These are phyloP conservation scores for Drosophila oshimai DNA, from an alignment of 1,140 invertebrate species.

Conservation along the genomic window DNA sequence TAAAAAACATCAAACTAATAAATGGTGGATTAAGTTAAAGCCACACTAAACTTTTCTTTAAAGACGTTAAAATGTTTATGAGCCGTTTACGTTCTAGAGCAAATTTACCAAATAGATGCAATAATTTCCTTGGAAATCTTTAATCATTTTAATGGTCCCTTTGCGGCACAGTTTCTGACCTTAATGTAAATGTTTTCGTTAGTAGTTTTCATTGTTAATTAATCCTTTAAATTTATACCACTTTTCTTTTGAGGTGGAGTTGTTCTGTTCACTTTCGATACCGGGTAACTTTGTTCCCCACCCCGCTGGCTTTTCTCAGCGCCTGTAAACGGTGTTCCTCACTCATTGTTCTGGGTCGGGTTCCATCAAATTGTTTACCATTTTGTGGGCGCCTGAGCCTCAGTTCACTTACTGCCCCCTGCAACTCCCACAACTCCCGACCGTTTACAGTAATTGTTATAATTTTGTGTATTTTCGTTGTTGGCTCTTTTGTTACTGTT, in stretches of 20 bases:
- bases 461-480: slow-evolving; percentile 64
- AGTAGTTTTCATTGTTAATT: not conserved
- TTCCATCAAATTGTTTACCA: slow-evolving; percentile 35
- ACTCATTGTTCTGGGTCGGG: slow-evolving; percentile 32
- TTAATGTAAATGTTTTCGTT: not conserved
- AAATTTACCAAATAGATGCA: not conserved
- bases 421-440: slow-evolving; percentile 10
- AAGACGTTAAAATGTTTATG: not conserved
- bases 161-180: not conserved
- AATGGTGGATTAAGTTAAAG: not conserved
- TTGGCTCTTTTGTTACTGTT: slow-evolving; percentile 25
- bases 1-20: not conserved
- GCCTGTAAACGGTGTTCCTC: slow-evolving; percentile 6
- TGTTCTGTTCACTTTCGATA: slow-evolving; percentile 19
- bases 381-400: slow-evolving; percentile 39
- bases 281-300: slow-evolving; percentile 14
- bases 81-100: not conserved
- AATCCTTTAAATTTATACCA: not conserved
- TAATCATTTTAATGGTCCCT: not conserved
- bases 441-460: slow-evolving; percentile 75
- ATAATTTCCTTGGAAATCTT: not conserved
- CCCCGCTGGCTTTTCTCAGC: slow-evolving; percentile 22
- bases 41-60: not conserved
- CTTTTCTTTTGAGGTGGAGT: not conserved
- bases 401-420: not conserved